Evolutionary conservation across 2,888 invertebrate genomes (phyloP).

Genomic region (Drosophila rubida): DNA sequence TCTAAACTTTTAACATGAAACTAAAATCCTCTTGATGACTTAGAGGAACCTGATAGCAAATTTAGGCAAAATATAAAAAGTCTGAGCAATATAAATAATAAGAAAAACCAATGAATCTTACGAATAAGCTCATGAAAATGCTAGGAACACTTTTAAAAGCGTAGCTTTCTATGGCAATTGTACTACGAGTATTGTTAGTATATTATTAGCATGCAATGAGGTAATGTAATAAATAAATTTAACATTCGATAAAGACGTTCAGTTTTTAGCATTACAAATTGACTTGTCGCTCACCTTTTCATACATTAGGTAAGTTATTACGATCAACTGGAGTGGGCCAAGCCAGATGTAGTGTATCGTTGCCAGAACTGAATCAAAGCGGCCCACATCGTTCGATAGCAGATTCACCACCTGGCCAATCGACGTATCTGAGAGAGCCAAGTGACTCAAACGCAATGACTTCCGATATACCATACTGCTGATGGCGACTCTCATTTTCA

Average conservation of each 20-base stretch:
- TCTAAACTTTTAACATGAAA: too few species aligned
- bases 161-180: too few species aligned
- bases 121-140: too few species aligned
- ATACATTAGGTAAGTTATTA: slow-evolving; percentile 92
- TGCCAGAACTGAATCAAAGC: slow-evolving; percentile 88
- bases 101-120: too few species aligned
- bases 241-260: background rate
- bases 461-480: slow-evolving; percentile 89
- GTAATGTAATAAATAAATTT: background rate
- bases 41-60: too few species aligned
- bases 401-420: slow-evolving; percentile 93
- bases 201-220: too few species aligned
- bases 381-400: slow-evolving; percentile 96
- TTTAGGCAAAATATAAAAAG: too few species aligned
- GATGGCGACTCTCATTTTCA: slow-evolving; percentile 89
- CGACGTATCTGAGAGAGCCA: slow-evolving; percentile 91
- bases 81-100: too few species aligned
- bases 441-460: slow-evolving; percentile 88
- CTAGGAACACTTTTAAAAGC: too few species aligned
- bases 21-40: too few species aligned
- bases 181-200: background rate
- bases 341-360: slow-evolving; percentile 97
- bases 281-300: slow-evolving; percentile 84
- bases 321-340: slow-evolving; percentile 92
- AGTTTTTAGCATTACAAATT: background rate